phyloP scores from a whole-genome alignment of 2,113 vertebrate species.

The Cephalopterus ornatus region DNA sequence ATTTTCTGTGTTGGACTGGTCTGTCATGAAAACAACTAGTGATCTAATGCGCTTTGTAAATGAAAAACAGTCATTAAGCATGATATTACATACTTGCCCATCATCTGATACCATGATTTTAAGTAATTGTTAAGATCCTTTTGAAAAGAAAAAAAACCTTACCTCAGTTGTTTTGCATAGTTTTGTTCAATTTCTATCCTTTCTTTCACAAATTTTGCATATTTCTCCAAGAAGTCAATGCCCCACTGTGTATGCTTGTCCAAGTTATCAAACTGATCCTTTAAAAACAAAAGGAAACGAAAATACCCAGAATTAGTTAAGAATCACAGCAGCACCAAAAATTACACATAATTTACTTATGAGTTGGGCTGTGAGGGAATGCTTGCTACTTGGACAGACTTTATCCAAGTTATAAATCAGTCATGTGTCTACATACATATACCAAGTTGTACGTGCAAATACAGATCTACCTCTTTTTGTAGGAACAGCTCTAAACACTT shows the following conservation, averaged over 20 bases:
- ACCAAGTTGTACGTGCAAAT: background rate
- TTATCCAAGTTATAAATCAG: background rate
- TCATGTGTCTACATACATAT: accelerated
- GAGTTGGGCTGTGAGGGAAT: background rate
- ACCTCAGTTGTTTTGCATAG: conserved; percentile 98
- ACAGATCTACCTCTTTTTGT: background rate
- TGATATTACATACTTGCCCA: background rate
- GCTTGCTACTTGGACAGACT: background rate
- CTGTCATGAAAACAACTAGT: background rate
- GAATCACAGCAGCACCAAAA: background rate
- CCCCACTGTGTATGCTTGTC: conserved; percentile 99
- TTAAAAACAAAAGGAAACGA: conserved; percentile 59
- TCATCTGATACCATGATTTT: background rate
- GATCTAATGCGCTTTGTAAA: background rate
- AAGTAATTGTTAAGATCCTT: background rate
- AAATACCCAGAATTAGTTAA: background rate
- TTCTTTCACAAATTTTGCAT: conserved; percentile 98
- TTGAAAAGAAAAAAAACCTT: conserved; percentile 46
- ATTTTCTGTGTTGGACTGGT: background rate
- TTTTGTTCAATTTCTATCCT: conserved; percentile 96
- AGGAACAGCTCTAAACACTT: background rate
- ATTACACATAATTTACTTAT: background rate
- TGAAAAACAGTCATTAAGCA: background rate
- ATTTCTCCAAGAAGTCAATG: conserved; percentile 97
- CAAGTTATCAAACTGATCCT: conserved; percentile 99